A percentile compares a stretch with the other conserved stretches of the same genome.
Conservation (phyloP, 2,888 invertebrate genomes). For the Hydropsyche betteni region DNA sequence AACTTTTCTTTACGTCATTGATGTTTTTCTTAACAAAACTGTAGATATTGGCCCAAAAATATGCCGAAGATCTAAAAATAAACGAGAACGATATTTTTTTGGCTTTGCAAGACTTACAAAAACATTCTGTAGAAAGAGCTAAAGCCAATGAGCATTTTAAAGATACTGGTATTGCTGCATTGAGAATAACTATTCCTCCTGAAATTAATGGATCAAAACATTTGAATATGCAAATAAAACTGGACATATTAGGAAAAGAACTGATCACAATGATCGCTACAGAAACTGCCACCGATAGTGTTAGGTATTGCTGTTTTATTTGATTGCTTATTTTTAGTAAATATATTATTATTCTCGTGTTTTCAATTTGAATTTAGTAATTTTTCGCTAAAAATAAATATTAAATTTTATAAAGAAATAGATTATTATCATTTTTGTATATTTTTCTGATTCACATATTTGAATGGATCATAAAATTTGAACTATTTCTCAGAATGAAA, state of each 20-base stretch:
- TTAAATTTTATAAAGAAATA: not conserved
- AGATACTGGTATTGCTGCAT: slow-evolving; percentile 76
- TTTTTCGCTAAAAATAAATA: no score
- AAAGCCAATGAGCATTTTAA: slow-evolving; percentile 74
- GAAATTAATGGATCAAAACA: slow-evolving; percentile 63
- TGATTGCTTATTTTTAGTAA: not conserved
- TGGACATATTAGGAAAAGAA: slow-evolving; percentile 66
- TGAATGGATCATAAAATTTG: no score
- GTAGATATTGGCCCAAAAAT: slow-evolving; percentile 72
- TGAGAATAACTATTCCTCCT: slow-evolving; percentile 73
- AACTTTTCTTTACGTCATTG: no score
- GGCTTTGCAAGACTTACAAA: slow-evolving; percentile 71
- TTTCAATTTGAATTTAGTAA: no score
- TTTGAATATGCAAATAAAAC: slow-evolving; percentile 66
- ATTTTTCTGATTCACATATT: not conserved
- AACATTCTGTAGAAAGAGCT: slow-evolving; percentile 76
- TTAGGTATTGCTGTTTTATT: slow-evolving; percentile 40
- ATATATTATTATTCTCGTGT: not conserved
- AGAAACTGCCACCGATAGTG: slow-evolving; percentile 40
- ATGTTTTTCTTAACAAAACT: slow-evolving; percentile 46
- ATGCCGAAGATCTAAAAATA: slow-evolving; percentile 66
- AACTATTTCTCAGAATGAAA: slow-evolving; percentile 66
- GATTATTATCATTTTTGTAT: slow-evolving; percentile 34
- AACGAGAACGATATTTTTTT: slow-evolving; percentile 63
- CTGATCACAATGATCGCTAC: slow-evolving; percentile 65